Conservation (phyloP, 2,888 invertebrate genomes). For the Caenorhabditis becei region DNA sequence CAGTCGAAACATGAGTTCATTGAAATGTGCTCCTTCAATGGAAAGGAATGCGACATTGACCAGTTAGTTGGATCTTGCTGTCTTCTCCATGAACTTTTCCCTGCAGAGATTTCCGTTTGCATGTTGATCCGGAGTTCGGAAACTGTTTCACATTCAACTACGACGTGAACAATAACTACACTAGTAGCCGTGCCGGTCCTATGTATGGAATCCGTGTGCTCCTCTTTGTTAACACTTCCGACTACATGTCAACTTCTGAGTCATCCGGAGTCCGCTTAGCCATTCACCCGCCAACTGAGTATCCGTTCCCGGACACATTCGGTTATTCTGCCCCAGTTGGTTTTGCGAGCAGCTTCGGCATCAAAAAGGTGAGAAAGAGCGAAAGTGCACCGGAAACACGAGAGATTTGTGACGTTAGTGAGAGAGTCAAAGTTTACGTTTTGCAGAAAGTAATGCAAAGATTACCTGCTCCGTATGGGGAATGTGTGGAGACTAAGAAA, state of each 20-base stretch:
- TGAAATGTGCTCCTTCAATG: conserved; percentile 77
- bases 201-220: conserved; percentile 76
- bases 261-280: conserved; percentile 72
- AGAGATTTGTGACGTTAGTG: conserved; percentile 25
- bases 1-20: conserved; percentile 74
- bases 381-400: conserved; percentile 12
- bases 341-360: conserved; percentile 72
- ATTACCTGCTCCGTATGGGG: conserved; percentile 69
- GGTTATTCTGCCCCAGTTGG: conserved; percentile 75
- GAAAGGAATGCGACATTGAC: conserved; percentile 74
- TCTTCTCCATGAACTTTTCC: not conserved
- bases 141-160: conserved; percentile 76
- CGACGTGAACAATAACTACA: conserved; percentile 70
- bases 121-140: conserved; percentile 75
- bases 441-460: conserved; percentile 72
- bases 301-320: conserved; percentile 75
- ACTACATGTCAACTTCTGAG: conserved; percentile 76
- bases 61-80: conserved; percentile 36
- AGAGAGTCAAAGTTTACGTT: not conserved
- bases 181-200: conserved; percentile 74
- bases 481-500: conserved; percentile 66
- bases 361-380: conserved; percentile 66
- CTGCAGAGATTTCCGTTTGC: conserved; percentile 71
- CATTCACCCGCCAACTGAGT: conserved; percentile 72
- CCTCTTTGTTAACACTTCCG: conserved; percentile 73